A percentile compares a stretch with the other conserved stretches of the same genome.
phyloP scores from a whole-genome alignment of 1,140 invertebrate genomes.

The Trichonephila clavata region DNA sequence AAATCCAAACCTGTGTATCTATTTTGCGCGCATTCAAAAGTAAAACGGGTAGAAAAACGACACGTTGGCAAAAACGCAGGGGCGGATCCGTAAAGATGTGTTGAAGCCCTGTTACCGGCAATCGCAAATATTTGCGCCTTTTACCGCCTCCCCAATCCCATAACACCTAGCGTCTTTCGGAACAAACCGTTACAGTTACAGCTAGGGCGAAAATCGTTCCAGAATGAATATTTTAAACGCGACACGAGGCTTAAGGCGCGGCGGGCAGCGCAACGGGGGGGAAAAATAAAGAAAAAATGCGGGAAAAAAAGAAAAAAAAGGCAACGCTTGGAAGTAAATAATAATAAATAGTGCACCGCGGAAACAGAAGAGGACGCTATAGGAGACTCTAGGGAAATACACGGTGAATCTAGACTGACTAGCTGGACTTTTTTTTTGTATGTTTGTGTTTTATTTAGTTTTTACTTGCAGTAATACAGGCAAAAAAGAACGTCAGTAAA shows the following conservation, averaged over 20 bases:
- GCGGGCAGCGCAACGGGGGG: conserved; percentile 11
- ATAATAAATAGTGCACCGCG: conserved; percentile 70
- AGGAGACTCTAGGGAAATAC: conserved; percentile 58
- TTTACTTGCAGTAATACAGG: conserved; percentile 47
- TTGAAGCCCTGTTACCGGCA: conserved; percentile 62
- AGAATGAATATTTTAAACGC: conserved; percentile 75
- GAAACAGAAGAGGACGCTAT: conserved; percentile 60
- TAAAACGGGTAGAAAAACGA: conserved; percentile 42
- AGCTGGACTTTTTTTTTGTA: conserved; percentile 45
- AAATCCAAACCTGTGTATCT: neutral
- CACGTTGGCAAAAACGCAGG: conserved; percentile 53
- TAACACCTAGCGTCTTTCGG: conserved; percentile 49
- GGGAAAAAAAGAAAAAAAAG: conserved; percentile 30
- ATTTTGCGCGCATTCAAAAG: conserved; percentile 28
- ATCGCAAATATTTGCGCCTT: conserved; percentile 65
- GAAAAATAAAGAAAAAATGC: neutral
- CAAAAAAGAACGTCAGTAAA: conserved; percentile 63
- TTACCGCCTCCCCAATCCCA: conserved; percentile 66
- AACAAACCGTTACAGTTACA: conserved; percentile 66
- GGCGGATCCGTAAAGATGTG: conserved; percentile 31
- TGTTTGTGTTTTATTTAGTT: neutral
- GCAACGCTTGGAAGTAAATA: conserved; percentile 60
- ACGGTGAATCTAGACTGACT: conserved; percentile 63
- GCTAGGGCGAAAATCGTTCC: conserved; percentile 69
- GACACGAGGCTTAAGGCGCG: conserved; percentile 73